These are phyloP conservation scores for Pemphigus obesinymphae DNA, from an alignment of 1,140 invertebrate genomes.

Conservation along the genomic window DNA sequence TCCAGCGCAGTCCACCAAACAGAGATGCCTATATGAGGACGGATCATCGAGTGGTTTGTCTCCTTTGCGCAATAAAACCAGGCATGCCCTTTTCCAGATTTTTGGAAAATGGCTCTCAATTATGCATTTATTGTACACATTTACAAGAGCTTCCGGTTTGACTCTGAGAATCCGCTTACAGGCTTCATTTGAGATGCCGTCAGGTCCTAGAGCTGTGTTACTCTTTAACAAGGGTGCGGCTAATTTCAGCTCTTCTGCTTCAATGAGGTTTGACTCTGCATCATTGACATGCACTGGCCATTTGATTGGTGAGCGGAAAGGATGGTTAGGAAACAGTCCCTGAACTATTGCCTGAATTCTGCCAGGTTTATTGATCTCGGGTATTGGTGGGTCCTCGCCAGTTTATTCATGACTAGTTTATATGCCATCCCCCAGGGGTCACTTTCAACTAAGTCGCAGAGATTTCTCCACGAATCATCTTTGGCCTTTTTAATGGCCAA, in stretches of 20 bases:
- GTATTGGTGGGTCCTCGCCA: not conserved
- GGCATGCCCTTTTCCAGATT: not conserved
- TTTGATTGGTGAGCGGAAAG: rapidly evolving
- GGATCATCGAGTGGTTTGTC: not conserved
- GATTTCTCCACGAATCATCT: too few species aligned
- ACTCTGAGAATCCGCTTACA: not conserved
- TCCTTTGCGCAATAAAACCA: not conserved
- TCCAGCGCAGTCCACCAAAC: not conserved
- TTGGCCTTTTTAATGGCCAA: too few species aligned
- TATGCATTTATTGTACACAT: not conserved
- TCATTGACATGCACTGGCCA: too few species aligned
- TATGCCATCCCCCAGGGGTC: not conserved
- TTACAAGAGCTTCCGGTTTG: not conserved
- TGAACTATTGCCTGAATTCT: not conserved
- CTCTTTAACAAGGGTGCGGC: too few species aligned
- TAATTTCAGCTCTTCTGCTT: not conserved
- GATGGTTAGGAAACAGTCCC: not conserved
- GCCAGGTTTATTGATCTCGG: not conserved
- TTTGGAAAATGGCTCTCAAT: not conserved
- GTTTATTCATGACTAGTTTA: not conserved
- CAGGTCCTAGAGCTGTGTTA: not conserved
- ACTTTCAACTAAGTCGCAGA: not conserved
- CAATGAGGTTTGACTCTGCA: not conserved
- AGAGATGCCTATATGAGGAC: not conserved
- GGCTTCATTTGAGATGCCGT: not conserved